Conservation (phyloP, 2,888 invertebrate genomes). For the Clitarchus hookeri region DNA sequence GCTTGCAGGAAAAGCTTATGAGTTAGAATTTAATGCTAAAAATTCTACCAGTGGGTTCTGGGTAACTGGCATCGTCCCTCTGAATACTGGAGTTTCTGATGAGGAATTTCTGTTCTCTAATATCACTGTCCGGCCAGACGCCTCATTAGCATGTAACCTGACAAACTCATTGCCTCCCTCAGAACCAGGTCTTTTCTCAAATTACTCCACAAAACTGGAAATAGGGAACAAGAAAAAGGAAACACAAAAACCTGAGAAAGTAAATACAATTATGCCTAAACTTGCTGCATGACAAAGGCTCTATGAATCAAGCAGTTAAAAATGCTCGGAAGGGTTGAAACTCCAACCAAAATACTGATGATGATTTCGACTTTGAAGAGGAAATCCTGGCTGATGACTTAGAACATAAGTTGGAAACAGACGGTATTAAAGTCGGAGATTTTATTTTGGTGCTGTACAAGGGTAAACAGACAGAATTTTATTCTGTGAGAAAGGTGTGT, state of each 20-base stretch:
- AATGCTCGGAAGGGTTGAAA: not conserved
- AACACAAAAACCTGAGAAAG: not conserved
- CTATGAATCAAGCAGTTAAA: not conserved
- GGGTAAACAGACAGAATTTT: not conserved
- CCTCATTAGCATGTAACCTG: not conserved
- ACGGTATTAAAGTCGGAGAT: not conserved
- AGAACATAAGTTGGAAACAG: not conserved
- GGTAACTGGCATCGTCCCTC: slow-evolving; percentile 43
- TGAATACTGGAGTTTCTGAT: slow-evolving; percentile 44
- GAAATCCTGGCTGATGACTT: not conserved
- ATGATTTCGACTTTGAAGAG: not conserved
- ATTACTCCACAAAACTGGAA: not conserved
- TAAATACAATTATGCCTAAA: not conserved
- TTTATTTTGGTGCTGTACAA: not conserved
- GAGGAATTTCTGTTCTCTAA: slow-evolving; percentile 33
- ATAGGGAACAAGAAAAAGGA: not conserved
- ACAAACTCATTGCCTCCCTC: not conserved
- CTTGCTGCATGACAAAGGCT: not conserved
- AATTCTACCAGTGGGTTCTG: slow-evolving; percentile 43
- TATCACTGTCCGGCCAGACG: slow-evolving; percentile 37
- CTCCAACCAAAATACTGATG: not conserved
- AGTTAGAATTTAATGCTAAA: slow-evolving; percentile 38
- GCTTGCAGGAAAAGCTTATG: slow-evolving; percentile 32
- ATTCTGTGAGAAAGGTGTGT: not conserved
- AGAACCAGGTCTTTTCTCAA: not conserved